These are phyloP conservation scores for Agapornis canus DNA, from an alignment of 2,797 vertebrate species.

Conservation along the genomic window DNA sequence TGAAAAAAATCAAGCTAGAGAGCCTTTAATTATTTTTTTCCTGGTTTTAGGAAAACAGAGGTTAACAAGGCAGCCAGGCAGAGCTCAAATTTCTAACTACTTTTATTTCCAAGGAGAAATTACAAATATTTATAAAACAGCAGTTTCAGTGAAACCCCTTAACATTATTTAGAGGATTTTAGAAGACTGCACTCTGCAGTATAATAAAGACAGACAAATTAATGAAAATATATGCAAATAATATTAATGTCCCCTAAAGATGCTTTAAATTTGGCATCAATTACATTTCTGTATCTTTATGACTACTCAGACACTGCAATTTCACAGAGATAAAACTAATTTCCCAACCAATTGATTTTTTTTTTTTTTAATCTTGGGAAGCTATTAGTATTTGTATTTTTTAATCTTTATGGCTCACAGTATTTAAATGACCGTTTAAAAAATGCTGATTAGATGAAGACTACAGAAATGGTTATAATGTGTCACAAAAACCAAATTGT, in stretches of 20 bases:
- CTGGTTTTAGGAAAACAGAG: neutral
- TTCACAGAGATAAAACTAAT: neutral
- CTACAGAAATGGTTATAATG: neutral
- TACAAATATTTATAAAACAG: neutral
- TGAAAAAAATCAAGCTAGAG: neutral
- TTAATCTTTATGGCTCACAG: neutral
- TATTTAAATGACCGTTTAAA: neutral
- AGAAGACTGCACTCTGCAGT: neutral
- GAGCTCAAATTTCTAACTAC: neutral
- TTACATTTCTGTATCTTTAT: neutral
- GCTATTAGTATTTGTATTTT: slow-evolving; percentile 16
- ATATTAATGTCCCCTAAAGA: neutral
- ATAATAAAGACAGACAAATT: neutral
- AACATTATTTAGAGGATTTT: neutral
- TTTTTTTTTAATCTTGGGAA: neutral
- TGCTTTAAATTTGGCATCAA: neutral
- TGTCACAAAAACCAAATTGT: neutral
- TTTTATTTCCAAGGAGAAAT: neutral
- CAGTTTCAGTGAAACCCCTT: neutral
- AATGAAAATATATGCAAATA: slow-evolving; percentile 34
- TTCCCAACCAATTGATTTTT: neutral
- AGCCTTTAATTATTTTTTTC: neutral
- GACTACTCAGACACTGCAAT: neutral
- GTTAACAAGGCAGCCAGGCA: neutral
- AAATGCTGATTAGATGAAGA: neutral